phyloP scores from a whole-genome alignment of 2,797 vertebrate genomes.

The Nyctalus aviator region DNA sequence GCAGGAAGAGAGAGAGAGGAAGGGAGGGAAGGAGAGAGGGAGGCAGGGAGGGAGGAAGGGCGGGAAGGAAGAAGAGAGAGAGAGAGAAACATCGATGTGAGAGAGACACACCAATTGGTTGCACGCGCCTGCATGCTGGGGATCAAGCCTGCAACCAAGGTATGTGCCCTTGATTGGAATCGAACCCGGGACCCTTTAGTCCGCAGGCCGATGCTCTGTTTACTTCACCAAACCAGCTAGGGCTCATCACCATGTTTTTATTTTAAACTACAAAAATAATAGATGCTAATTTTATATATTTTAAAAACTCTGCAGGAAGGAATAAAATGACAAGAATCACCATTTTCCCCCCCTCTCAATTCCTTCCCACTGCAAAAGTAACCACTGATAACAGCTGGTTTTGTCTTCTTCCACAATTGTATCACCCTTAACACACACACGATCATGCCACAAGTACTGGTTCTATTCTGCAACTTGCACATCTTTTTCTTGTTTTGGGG shows the following conservation, averaged over 20 bases:
- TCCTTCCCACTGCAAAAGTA: not conserved
- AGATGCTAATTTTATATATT: not conserved
- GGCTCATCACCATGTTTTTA: not conserved
- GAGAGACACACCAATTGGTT: too few species aligned
- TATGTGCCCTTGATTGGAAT: too few species aligned
- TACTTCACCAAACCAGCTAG: too few species aligned
- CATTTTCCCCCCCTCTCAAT: not conserved
- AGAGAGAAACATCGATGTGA: too few species aligned
- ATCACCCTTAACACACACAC: not conserved
- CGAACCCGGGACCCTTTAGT: too few species aligned
- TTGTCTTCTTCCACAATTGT: not conserved
- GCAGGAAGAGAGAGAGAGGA: too few species aligned
- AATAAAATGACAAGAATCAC: slow-evolving; percentile 3
- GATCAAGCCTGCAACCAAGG: too few species aligned
- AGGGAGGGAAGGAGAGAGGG: too few species aligned
- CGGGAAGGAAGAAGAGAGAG: too few species aligned
- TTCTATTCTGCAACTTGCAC: not conserved
- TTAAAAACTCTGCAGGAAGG: not conserved
- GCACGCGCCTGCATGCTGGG: too few species aligned
- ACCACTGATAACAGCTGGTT: not conserved
- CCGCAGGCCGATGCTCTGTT: too few species aligned
- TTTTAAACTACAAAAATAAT: not conserved
- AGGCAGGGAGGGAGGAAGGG: too few species aligned
- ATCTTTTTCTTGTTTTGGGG: not conserved
- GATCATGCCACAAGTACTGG: not conserved